Evolutionary conservation across 1,140 invertebrate genomes (phyloP), one percentile per base, ranked within the genome.

Genomic region (Nasonia longicornis): DNA sequence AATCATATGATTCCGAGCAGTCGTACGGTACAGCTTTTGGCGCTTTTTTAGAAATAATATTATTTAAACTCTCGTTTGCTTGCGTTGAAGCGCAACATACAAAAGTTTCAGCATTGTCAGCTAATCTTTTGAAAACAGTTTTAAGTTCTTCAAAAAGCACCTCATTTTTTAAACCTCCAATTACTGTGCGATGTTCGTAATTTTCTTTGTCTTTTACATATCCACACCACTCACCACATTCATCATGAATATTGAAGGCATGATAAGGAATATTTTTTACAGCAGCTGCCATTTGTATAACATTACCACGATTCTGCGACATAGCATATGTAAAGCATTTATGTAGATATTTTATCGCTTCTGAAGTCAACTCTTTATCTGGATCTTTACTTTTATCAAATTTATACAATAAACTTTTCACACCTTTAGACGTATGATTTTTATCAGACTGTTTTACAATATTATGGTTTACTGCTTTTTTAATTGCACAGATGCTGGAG

Each of bases 51-150:
- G 45, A 73, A 48, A 83, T 75, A n/a, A 77, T 69, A 64, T 78
- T 74, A 35, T 83, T 80, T 8, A 83, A 70, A 70, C 82, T 83
- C 64, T 83, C 79, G 75, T 83, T 83, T 22, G 75, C 78, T 71
- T 83, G 82, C 7, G 72, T 83, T 35, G 79, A 81, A n/a, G 70
- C 69, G 26, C 76, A 42, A 64, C 76, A 20, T 52, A 71, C 42
- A 58, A 78, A 79, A 63, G 45, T 29, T 16, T 71, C 77, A 58
- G 77, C 2, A 58, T 79, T 79, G 1, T 69, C 22, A 2, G 77
- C 12, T 70, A 79, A n/a, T 16, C 71, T 69, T 70, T 48, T 0
- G 31, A 79, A 79, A 29, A 70, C 58, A 20, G 2, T 11, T 69
- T 71, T 69, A 0, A 79, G 16, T 35, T 79, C 67, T 29, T 52